Evolutionary conservation across 92 coral and sea anemone genomes (phyloP), one percentile per base, ranked within the genome.

Genomic region (Porites cylindrica): DNA sequence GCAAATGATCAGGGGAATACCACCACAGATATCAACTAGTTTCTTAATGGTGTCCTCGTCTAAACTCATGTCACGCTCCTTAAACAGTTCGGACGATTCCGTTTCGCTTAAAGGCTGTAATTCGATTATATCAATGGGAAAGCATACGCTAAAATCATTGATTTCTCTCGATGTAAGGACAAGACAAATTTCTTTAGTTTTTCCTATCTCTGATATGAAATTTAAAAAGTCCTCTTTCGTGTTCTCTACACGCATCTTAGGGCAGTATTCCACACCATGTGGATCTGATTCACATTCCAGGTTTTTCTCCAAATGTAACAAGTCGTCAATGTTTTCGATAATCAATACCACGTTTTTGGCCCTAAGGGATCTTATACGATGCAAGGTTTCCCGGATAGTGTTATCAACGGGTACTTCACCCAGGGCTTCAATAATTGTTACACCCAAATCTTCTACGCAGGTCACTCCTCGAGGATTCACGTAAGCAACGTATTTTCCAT

Each of bases 271-370:
- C 18, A 43, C 58, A n/a, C 58, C 20, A 17, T 18, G 16, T 16
- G 21, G 8, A 62, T 7, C n/a, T 0, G 66, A 62, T 62, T 62
- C 61, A 8, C 20, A 47, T 65, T 18, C 62, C 7, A 24, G 69
- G 9, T 1, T 20, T 23, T 59, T 7, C 72, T 81, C 68, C 21
- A 88, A 19, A 65, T 88, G 84, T 7, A 82, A 67, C 65, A 88
- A 29, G 61, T 88, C 72, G 26, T 88, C 91, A 17, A 88, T 68
- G 61, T 82, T 88, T 63, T 88, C 91, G 7, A 82, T 72, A 7
- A 88, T 59, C 4, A 88, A 65, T 11, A 88, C 53, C 23, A 85
- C 51, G 12, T 60, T 70, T 20, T 82, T 64, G 60, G 9, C 16
- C 10, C 76, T 20, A 6, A 87, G 77, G 7, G 65, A 18, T 18